Evolutionary conservation across 2,797 vertebrate genomes (phyloP), one percentile per base, ranked within the genome.

Genomic region (Dipus sagitta): DNA sequence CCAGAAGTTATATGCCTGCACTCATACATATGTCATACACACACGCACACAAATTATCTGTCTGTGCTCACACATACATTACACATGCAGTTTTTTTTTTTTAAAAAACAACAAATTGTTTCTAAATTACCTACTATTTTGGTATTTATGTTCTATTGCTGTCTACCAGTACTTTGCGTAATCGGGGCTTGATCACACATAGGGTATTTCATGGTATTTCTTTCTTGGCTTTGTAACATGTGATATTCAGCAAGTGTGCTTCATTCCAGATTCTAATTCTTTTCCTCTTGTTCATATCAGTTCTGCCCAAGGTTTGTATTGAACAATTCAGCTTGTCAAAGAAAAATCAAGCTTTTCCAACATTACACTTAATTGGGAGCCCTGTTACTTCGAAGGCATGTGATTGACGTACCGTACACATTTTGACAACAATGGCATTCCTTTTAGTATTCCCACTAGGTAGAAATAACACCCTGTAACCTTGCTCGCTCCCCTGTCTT

Each of bases 321-420:
- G 47, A 94, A 87, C 84, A 94, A 91, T 94, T 93, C 71, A 93
- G 7, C 47, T 62, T 90, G 91, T 89, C 80, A 88, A 91, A 70
- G 79, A 64, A 94, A 89, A 94, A 62, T 62, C 62, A 68, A 72
- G 32, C 80, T 89, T 91, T 87, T 28, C 68, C 84, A 81, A 77
- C 38, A 83, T 89, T 87, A 32, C 38, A 54, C 38, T 94, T 91
- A 96, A 86, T 94, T 94, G 74, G 58, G 30, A 72, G 79, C 30
- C 18, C 80, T 82, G 38, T 88, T 91, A 64, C 62, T 95, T 76
- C 52, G 94, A 86, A 81, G 18, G 72, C 17, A 47, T 28, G 38
- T 83, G 88, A 93, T 86, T 90, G 94, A 93, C 96, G 62, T 32
- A 52, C 42, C 13, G 71, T 90, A 75, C 58, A 58, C 82, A 94